Conservation (phyloP, 2,888 invertebrate genomes). For the Hirudinaria manillensis region DNA sequence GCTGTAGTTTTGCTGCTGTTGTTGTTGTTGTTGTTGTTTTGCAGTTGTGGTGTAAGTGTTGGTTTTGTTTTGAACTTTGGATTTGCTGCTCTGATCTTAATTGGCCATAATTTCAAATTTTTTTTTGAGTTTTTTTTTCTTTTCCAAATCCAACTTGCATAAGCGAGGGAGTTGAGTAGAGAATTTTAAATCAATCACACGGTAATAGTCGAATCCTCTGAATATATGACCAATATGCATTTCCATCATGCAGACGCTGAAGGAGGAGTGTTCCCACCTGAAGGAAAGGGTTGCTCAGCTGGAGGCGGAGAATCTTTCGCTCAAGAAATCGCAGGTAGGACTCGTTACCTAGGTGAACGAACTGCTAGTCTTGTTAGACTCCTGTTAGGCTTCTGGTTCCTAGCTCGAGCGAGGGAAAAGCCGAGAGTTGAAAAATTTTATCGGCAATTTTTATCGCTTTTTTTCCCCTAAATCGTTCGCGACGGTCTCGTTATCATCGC, state of each 20-base stretch:
- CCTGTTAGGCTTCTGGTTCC: no score
- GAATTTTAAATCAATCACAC: no score
- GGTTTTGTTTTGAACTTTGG: not conserved
- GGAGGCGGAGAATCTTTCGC: slow-evolving; percentile 66
- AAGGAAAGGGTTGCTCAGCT: slow-evolving; percentile 70
- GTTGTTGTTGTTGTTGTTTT: not conserved
- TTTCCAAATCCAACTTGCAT: no score
- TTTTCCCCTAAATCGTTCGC: no score
- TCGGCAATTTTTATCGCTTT: no score
- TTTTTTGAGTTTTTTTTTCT: no score
- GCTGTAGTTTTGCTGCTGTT: not conserved
- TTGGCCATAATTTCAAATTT: not conserved
- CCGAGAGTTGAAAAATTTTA: not conserved
- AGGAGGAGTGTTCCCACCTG: slow-evolving; percentile 70
- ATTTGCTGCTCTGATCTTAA: not conserved
- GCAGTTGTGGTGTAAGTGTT: not conserved
- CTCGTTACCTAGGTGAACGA: no score
- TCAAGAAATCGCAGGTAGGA: slow-evolving; percentile 59
- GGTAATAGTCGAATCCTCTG: no score
- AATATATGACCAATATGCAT: not conserved
- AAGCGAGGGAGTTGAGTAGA: no score
- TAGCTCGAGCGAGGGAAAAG: not conserved
- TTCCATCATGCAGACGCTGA: slow-evolving; percentile 57
- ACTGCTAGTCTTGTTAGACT: no score
- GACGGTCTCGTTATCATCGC: no score